Base-by-base conservation (phyloP, 1,140 invertebrate species). In the Drosophila melanogaster region DNA sequence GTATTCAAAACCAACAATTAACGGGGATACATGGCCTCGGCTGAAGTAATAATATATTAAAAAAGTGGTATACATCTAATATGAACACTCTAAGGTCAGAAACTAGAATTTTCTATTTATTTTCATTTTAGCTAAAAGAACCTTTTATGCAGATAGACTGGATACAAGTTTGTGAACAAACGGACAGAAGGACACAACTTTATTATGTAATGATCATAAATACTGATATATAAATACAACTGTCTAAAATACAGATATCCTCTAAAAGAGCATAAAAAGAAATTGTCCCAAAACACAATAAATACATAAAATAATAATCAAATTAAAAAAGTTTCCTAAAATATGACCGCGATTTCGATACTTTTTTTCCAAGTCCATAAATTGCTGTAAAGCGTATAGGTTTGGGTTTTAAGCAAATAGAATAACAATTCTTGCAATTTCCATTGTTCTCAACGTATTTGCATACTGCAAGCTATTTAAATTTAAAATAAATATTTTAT, bases 401-500 rank as follows among this genome's bases (percentile, higher is more conserved):
- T 65, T 15, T 19, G 1, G 4, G 40, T 51, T 11, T 26, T n/a
- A 24, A 15, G 37, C 43, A 65, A 43, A 67, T 67, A 35, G 15
- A 51, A 50, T 19, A 17, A 43, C 26, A 65, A 19, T 30, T n/a
- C 17, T 19, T 19, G 44, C 35, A 64, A 65, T 65, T 65, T 62
- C 30, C 8, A 46, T 44, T 44, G 22, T 19, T 14, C 43, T 61
- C 11, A 35, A 35, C 37, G 24, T 50, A 51, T 67, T 67, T 65
- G 46, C 59, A 62, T 50, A 15, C 35, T 7, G 2, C 37, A 17
- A 22, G n/a, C 17, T 44, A 35, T 26, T 37, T 38, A 46, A 46
- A 53, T 58, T 7, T 3, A 26, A 53, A 69, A 65, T 66, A 55
- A 35, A 67, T 67, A 33, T 67, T 43, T 67, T 37, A 65, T 54